phyloP scores from a whole-genome alignment of 2,797 vertebrate genomes.

The Sebastes steindachneri region DNA sequence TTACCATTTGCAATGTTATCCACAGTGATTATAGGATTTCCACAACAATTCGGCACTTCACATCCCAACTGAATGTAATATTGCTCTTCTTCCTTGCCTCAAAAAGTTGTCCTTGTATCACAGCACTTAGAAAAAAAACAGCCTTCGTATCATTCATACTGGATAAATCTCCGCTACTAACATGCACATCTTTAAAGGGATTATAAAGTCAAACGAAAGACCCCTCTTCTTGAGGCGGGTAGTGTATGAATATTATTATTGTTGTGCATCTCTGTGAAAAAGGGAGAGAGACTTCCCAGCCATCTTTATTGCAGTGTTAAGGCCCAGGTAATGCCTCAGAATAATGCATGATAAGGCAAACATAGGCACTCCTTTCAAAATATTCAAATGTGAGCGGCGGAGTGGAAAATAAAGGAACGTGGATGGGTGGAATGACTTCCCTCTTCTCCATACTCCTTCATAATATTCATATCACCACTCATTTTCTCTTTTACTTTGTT shows the following conservation, averaged over 20 bases:
- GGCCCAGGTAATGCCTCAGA: conserved; percentile 81
- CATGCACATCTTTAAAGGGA: conserved; percentile 62
- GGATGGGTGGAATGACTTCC: conserved; percentile 78
- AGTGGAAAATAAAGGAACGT: conserved; percentile 85
- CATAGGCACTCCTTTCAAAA: conserved; percentile 84
- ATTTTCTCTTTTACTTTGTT: conserved; percentile 67
- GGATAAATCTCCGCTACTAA: conserved; percentile 52
- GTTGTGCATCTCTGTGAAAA: conserved; percentile 70
- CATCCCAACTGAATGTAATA: not conserved
- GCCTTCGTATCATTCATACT: conserved; percentile 36
- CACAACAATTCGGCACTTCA: not conserved
- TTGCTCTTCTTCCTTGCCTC: not conserved
- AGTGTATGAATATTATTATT: conserved; percentile 79
- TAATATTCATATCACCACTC: conserved; percentile 71
- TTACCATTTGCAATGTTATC: not conserved
- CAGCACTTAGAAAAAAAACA: conserved; percentile 10
- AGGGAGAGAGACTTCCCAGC: conserved; percentile 70
- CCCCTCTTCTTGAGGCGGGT: conserved; percentile 41
- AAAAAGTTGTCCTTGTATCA: conserved; percentile 34
- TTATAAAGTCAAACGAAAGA: conserved; percentile 71
- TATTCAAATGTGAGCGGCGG: conserved; percentile 83
- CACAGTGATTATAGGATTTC: not conserved
- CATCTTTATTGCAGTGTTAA: conserved; percentile 81
- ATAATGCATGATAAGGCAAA: conserved; percentile 88
- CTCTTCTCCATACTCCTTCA: conserved; percentile 65